A percentile compares a stretch with the other conserved stretches of the same genome.
These are phyloP conservation scores for Oreochromis grahami DNA, from an alignment of 2,797 vertebrate genomes.

Conservation along the genomic window DNA sequence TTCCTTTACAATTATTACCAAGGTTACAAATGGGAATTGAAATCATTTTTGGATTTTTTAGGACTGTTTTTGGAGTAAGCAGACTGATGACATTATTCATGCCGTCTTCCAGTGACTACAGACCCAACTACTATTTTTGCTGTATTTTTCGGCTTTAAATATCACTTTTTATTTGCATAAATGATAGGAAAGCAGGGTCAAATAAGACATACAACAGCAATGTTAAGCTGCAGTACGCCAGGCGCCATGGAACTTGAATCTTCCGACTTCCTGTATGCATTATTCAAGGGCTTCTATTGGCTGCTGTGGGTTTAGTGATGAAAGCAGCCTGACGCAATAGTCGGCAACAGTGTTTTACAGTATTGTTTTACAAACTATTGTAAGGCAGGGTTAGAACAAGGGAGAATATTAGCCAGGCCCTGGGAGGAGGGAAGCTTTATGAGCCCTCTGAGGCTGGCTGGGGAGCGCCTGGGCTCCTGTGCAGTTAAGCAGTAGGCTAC, in stretches of 20 bases:
- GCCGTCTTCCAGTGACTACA: neutral
- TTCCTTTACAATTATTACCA: slow-evolving; percentile 58
- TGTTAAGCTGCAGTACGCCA: slow-evolving; percentile 15
- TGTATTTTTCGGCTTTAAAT: neutral
- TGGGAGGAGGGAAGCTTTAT: slow-evolving; percentile 70
- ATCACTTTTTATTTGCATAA: neutral
- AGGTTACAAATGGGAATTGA: slow-evolving; percentile 46
- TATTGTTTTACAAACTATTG: slow-evolving; percentile 78
- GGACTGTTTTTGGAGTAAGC: slow-evolving; percentile 7
- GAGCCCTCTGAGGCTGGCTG: slow-evolving; percentile 70
- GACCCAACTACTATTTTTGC: neutral
- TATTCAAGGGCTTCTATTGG: slow-evolving; percentile 70
- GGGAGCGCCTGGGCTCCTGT: slow-evolving; percentile 64
- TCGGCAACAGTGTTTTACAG: slow-evolving; percentile 71
- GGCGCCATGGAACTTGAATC: slow-evolving; percentile 38
- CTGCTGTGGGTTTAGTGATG: slow-evolving; percentile 68
- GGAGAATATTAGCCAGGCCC: slow-evolving; percentile 61
- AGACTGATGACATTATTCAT: slow-evolving; percentile 6
- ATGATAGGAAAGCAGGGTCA: slow-evolving; percentile 10
- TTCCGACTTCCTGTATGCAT: slow-evolving; percentile 71
- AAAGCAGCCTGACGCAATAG: slow-evolving; percentile 74
- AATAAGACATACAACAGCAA: slow-evolving; percentile 1
- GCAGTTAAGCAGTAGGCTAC: slow-evolving; percentile 63
- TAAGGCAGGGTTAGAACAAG: slow-evolving; percentile 67
- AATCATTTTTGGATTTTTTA: slow-evolving; percentile 35